These are phyloP conservation scores for Macrotrachela quadricornifera DNA, from an alignment of 1,140 invertebrate species.

Conservation along the genomic window DNA sequence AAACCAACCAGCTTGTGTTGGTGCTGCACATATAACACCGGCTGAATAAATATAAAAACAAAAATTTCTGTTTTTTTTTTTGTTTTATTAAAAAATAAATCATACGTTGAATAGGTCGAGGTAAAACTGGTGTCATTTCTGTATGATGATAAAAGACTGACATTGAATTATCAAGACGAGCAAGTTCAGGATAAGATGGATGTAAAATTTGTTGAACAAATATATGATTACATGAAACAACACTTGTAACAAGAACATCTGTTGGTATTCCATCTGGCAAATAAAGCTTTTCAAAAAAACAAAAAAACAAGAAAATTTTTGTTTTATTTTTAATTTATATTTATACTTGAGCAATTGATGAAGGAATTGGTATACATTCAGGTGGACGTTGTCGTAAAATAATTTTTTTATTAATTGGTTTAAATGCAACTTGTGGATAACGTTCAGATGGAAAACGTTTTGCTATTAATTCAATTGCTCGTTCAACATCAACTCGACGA, in stretches of 20 bases:
- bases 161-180: conserved; percentile 45
- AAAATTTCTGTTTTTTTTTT: too few relatives aligned
- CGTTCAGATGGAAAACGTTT: conserved; percentile 54
- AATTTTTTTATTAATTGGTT: conserved; percentile 3
- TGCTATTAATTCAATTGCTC: conserved; percentile 55
- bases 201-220: conserved; percentile 82
- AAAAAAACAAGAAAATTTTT: too few relatives aligned
- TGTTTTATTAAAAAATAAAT: too few relatives aligned
- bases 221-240: conserved; percentile 58
- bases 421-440: conserved; percentile 42
- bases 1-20: conserved; percentile 56
- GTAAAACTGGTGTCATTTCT: conserved; percentile 31
- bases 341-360: too few relatives aligned
- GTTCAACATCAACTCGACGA: conserved; percentile 46
- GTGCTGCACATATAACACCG: conserved; percentile 66
- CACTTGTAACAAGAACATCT: conserved; percentile 40
- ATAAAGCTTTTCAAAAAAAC: too few relatives aligned
- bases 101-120: conserved; percentile 26
- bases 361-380: background rate
- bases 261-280: too few relatives aligned
- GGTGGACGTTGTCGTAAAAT: background rate
- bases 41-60: conserved; percentile 17
- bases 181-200: conserved; percentile 59
- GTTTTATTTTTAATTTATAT: too few relatives aligned
- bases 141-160: conserved; percentile 30